Evolutionary conservation across 2,113 vertebrate species (phyloP).

Genomic region (Periophthalmus modestus): DNA sequence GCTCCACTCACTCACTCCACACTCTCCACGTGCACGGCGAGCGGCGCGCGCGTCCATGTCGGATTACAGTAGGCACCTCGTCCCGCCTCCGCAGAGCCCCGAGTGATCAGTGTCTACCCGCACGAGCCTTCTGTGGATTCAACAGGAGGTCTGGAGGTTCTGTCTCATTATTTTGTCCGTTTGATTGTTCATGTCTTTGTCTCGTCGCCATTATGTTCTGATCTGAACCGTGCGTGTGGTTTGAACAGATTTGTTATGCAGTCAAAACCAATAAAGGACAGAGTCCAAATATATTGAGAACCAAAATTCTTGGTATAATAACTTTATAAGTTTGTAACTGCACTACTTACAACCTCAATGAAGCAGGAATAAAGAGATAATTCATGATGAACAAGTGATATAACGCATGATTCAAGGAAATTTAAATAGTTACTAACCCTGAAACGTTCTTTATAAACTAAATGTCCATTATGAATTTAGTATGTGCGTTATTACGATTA

Average conservation of each 20-base stretch:
- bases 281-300: no score
- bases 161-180: neutral
- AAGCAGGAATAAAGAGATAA: no score
- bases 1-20: conserved; percentile 57
- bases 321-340: no score
- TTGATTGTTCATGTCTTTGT: neutral
- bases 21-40: conserved; percentile 29
- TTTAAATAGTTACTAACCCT: no score
- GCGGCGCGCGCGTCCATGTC: conserved; percentile 74
- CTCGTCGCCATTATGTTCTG: neutral
- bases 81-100: conserved; percentile 81
- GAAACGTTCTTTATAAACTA: no score
- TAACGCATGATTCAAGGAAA: no score
- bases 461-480: no score
- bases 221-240: neutral
- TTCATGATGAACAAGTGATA: no score
- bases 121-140: neutral
- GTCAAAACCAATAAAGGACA: neutral
- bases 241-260: neutral
- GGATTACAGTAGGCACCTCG: conserved; percentile 88
- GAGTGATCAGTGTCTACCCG: conserved; percentile 79
- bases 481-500: no score
- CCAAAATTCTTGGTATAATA: no score
- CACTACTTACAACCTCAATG: no score
- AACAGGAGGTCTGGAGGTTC: conserved; percentile 39